Evolutionary conservation across 1,140 invertebrate species (phyloP), one percentile per base, ranked within the genome.

Genomic region (Teleogryllus occipitalis): DNA sequence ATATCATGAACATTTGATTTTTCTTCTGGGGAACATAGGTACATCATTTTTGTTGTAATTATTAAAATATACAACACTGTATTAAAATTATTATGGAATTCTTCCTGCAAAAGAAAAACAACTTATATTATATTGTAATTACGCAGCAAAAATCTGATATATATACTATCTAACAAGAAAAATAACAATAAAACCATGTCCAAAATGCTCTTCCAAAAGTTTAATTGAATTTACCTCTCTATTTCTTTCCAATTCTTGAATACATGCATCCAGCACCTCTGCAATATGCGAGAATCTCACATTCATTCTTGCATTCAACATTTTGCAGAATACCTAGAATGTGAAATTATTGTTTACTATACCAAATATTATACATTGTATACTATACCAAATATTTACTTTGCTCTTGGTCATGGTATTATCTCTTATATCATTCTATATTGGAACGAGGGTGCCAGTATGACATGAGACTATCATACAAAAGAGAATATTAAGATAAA

Each of bases 31-130:
- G 85, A 85, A 54, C 87, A 87, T 48, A 86, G 85, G 84, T 85
- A 90, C 76, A 93, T 84, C 39, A 95, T 85, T 82, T 93, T 92
- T 4, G 93, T 93, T n/a, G 94, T 88, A 78, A 97, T 96, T 18
- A 95, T 93, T 8, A 97, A 88, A 46, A 98, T 89, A 86, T 97
- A 97, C 2, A 98, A 86, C 7, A 93, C 92, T 10, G 94, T 96
- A 15, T 92, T 91, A 65, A 97, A 91, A 86, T 97, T 97, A 81
- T 92, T 92, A 86, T 97, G 95, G 82, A 94, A 90, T 82, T 96
- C 92, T 84, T 97, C 95, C 90, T 93, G 83, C n/a, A 87, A 78
- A 80, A 76, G 7, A 79, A 75, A 18, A 49, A 39, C 65, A 72
- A 72, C 14, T n/a, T 15, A n/a, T 7, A 10, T 18, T 47, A 76